A percentile compares a stretch with the other conserved stretches of the same genome.
phyloP scores from a whole-genome alignment of 1,140 invertebrate species.

The Brachionus koreanus region DNA sequence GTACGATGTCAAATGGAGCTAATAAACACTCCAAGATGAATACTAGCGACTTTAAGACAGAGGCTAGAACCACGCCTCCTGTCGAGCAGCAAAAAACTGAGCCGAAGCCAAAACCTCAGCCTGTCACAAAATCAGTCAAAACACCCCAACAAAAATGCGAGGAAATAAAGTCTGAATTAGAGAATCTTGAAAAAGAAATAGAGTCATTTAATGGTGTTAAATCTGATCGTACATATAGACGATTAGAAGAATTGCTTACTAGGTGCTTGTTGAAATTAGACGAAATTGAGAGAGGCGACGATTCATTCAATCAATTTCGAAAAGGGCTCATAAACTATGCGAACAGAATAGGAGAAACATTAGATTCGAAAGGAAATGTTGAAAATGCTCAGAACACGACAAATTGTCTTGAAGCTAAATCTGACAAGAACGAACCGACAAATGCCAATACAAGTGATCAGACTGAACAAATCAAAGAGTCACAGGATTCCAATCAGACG shows the following conservation, averaged over 20 bases:
- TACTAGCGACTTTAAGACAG: not conserved
- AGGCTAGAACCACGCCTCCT: not conserved
- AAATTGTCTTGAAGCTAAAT: not conserved
- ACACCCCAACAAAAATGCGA: constrained; percentile 18
- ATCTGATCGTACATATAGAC: not conserved
- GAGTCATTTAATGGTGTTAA: constrained; percentile 1
- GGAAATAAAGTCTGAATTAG: not conserved
- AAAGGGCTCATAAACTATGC: constrained; percentile 18
- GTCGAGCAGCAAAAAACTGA: not conserved
- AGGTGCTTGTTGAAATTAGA: constrained; percentile 27
- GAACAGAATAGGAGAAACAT: not conserved
- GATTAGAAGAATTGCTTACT: constrained; percentile 14
- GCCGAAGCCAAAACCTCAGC: not conserved
- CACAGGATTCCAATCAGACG: constrained; percentile 4
- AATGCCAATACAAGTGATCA: not conserved
- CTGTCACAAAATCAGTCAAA: not conserved
- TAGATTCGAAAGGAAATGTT: not conserved
- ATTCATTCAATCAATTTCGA: not conserved
- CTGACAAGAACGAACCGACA: not conserved
- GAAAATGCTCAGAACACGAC: not conserved
- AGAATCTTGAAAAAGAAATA: constrained; percentile 28
- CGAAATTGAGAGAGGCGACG: constrained; percentile 21
- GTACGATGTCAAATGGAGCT: constrained; percentile 11
- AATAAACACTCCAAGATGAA: not conserved
- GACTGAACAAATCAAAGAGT: not conserved